These are phyloP conservation scores for Hydropotes inermis DNA, from an alignment of 2,113 vertebrate genomes.

Conservation along the genomic window DNA sequence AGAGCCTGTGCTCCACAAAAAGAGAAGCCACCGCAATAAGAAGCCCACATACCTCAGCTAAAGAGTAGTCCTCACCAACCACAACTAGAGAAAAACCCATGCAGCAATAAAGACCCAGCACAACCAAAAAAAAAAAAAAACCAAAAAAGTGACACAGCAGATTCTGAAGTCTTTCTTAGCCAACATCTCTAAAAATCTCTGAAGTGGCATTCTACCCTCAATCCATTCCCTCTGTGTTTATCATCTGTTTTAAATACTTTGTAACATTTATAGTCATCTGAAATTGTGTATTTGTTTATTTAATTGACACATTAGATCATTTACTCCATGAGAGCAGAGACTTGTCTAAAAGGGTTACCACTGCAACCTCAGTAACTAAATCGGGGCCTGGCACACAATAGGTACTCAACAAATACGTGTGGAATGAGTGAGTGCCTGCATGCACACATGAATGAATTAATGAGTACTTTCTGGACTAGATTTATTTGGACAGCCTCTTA, in stretches of 20 bases:
- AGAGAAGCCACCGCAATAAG: not conserved
- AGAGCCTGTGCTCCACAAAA: not conserved
- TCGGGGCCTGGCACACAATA: not conserved
- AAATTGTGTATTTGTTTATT: conserved; percentile 5
- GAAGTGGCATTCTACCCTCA: not conserved
- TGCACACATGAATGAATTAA: not conserved
- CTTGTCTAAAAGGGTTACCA: not conserved
- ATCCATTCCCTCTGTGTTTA: not conserved
- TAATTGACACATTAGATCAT: not conserved
- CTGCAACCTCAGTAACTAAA: not conserved
- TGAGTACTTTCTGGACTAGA: not conserved
- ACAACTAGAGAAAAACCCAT: not conserved
- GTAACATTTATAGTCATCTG: not conserved
- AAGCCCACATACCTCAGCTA: not conserved
- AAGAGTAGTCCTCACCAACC: not conserved
- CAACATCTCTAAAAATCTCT: not conserved
- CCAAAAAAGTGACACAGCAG: not conserved
- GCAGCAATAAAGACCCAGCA: not conserved
- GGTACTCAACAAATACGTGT: not conserved
- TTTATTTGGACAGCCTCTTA: not conserved
- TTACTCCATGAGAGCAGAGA: not conserved
- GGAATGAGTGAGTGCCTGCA: not conserved
- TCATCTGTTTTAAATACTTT: not conserved
- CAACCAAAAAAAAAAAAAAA: not conserved
- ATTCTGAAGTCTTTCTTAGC: conserved; percentile 30